Evolutionary conservation across 2,113 vertebrate genomes (phyloP).

Genomic region (Mormyrus iriodes): DNA sequence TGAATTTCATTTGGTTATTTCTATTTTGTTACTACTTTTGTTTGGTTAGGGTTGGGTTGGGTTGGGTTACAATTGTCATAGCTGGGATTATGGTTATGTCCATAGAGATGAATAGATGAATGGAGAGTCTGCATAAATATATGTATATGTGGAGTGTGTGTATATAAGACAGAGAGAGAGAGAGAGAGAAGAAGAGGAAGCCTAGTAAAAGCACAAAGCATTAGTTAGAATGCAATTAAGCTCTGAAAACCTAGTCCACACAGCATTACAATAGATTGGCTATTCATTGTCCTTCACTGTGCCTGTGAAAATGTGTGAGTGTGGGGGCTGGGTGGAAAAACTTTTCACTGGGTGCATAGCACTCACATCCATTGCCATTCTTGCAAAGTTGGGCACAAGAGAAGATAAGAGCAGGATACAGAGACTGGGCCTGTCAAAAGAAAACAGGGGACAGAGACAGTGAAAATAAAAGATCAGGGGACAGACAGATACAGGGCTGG

Average conservation of each 20-base stretch:
- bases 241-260: not conserved
- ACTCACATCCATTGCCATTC: not conserved
- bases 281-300: not conserved
- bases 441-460: not conserved
- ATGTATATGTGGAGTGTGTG: too few relatives aligned
- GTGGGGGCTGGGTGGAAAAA: not conserved
- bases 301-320: conserved; percentile 40
- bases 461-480: not conserved
- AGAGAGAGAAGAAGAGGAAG: too few relatives aligned
- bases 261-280: not conserved
- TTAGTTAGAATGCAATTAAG: too few relatives aligned
- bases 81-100: too few relatives aligned
- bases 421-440: not conserved
- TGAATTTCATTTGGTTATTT: too few relatives aligned
- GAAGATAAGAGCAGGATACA: not conserved
- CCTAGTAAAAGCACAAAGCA: not conserved
- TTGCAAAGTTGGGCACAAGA: not conserved
- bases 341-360: not conserved
- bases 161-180: too few relatives aligned
- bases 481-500: not conserved
- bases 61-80: not conserved
- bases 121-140: too few relatives aligned
- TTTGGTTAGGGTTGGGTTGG: too few relatives aligned
- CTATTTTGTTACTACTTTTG: too few relatives aligned
- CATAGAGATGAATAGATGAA: too few relatives aligned